Evolutionary conservation across 2,888 invertebrate species (phyloP).

Genomic region (Diaprepes abbreviatus): DNA sequence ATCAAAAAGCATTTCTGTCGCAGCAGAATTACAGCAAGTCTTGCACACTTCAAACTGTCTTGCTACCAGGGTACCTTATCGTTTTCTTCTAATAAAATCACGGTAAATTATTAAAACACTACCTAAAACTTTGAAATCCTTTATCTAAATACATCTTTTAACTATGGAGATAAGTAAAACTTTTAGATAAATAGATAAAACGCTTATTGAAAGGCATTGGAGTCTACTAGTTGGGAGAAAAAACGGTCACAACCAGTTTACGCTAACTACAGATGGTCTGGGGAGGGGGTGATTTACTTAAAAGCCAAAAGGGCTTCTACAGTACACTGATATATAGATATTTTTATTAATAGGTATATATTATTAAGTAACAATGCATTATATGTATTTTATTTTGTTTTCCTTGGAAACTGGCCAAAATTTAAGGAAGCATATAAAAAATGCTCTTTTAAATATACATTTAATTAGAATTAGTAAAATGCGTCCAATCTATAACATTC

Average conservation of each 20-base stretch:
- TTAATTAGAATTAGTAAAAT: not conserved
- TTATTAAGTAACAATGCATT: conserved; percentile 49
- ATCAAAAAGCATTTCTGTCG: no score
- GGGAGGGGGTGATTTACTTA: conserved; percentile 59
- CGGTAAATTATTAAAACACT: not conserved
- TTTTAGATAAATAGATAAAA: conserved; percentile 20
- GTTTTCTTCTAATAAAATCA: not conserved
- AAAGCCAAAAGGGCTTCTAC: conserved; percentile 58
- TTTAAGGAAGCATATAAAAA: conserved; percentile 4
- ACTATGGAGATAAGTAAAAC: conserved; percentile 23
- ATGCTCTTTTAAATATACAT: not conserved
- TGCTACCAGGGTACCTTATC: no score
- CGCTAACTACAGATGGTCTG: conserved; percentile 58
- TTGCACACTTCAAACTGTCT: no score
- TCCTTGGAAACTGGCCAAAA: conserved; percentile 44
- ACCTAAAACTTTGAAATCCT: conserved; percentile 24
- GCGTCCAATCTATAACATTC: not conserved
- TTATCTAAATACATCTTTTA: conserved; percentile 16
- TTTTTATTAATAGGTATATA: conserved; percentile 48
- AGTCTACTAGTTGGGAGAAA: conserved; percentile 48
- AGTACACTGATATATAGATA: conserved; percentile 56
- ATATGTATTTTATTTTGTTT: conserved; percentile 45
- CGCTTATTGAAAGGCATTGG: conserved; percentile 32
- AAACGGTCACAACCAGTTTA: conserved; percentile 65
- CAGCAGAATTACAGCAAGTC: no score